Percentiles rank a stretch among this genome's conserved stretches.
phyloP scores from a whole-genome alignment of 1,140 invertebrate genomes.

The Piezodorus guildinii region DNA sequence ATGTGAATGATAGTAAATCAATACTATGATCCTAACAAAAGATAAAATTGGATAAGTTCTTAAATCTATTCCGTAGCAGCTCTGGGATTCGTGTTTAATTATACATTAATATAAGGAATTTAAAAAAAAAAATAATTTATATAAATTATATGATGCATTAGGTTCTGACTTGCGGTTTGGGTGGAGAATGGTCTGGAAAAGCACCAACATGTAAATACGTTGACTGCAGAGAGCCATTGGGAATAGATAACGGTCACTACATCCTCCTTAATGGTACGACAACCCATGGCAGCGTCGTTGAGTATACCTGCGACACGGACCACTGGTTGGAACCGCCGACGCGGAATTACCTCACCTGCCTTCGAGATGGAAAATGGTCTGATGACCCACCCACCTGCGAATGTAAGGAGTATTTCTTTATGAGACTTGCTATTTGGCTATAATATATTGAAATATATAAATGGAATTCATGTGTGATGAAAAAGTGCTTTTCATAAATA shows the following conservation, averaged over 20 bases:
- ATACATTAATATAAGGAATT: no score
- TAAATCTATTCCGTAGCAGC: no score
- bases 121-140: no score
- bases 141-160: conserved; percentile 30
- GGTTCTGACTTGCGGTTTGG: conserved; percentile 66
- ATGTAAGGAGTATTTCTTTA: conserved; percentile 42
- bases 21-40: no score
- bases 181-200: conserved; percentile 68
- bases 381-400: conserved; percentile 71
- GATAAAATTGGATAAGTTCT: no score
- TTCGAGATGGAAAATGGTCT: conserved; percentile 75
- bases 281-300: conserved; percentile 58
- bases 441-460: no score
- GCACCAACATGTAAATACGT: conserved; percentile 71
- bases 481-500: no score
- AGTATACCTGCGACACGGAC: conserved; percentile 68
- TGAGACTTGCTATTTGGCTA: background rate
- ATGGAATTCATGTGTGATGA: no score
- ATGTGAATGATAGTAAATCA: no score
- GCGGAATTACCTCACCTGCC: conserved; percentile 50
- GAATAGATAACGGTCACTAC: conserved; percentile 61
- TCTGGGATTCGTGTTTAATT: no score
- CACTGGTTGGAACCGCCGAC: conserved; percentile 67
- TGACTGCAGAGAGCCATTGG: conserved; percentile 72
- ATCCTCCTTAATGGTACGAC: conserved; percentile 64